phyloP scores from a whole-genome alignment of 2,113 vertebrate species.

The Microcebus griseorufus region DNA sequence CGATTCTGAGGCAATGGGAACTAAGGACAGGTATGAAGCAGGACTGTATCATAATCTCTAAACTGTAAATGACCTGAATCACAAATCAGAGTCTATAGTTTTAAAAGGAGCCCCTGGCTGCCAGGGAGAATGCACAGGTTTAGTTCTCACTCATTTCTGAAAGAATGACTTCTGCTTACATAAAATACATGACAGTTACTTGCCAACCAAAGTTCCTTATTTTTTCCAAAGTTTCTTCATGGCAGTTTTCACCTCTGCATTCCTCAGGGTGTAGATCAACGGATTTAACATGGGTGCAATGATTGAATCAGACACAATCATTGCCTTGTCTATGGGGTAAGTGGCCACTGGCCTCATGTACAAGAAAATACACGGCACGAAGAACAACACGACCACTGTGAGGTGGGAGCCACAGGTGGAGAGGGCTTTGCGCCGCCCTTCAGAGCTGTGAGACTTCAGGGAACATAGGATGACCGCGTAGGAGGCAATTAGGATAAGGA shows the following conservation, averaged over 20 bases:
- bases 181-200: not conserved
- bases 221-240: slow-evolving; percentile 13
- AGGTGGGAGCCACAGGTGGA: slow-evolving; percentile 30
- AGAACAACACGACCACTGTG: not conserved
- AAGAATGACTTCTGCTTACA: not conserved
- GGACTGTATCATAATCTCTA: fast-evolving
- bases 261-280: slow-evolving; percentile 51
- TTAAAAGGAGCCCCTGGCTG: not conserved
- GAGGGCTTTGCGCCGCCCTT: not conserved
- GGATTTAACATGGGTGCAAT: slow-evolving; percentile 50
- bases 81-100: not conserved
- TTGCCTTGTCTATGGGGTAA: slow-evolving; percentile 8
- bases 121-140: not conserved
- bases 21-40: not conserved
- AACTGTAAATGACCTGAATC: not conserved
- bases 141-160: not conserved
- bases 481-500: not conserved
- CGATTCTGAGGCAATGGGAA: not conserved
- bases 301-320: not conserved
- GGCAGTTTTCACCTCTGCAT: slow-evolving; percentile 45
- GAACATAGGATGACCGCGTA: not conserved
- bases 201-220: not conserved
- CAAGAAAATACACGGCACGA: slow-evolving; percentile 4
- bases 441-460: not conserved
- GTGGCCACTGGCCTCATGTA: slow-evolving; percentile 31